These are phyloP conservation scores for Mustela nigripes DNA, from an alignment of 2,113 vertebrate species.

Conservation along the genomic window DNA sequence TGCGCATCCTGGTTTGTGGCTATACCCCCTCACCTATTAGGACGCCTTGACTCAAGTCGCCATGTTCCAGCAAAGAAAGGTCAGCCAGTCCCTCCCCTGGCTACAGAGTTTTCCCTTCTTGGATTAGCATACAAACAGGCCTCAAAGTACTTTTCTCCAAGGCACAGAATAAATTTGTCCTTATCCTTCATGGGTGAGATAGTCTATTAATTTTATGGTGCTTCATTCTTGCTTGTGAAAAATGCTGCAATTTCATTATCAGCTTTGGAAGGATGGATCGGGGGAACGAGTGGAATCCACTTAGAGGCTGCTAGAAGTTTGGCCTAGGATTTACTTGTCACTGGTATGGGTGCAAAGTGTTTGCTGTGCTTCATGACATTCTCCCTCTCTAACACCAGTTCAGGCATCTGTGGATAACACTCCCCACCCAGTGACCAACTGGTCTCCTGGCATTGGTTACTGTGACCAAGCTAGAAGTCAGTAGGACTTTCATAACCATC, in stretches of 20 bases:
- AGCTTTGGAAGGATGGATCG: neutral
- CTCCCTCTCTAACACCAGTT: neutral
- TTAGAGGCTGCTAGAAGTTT: slow-evolving; percentile 66
- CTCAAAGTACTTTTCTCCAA: slow-evolving; percentile 11
- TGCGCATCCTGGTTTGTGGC: neutral
- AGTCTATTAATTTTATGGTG: neutral
- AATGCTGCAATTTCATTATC: slow-evolving; percentile 46
- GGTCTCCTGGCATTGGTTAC: neutral
- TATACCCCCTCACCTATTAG: neutral
- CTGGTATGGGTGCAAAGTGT: neutral
- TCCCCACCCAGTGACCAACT: slow-evolving; percentile 45
- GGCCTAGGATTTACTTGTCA: neutral
- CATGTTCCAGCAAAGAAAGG: neutral
- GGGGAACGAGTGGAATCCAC: neutral
- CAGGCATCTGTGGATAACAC: slow-evolving; percentile 48
- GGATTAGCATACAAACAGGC: neutral
- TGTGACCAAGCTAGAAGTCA: slow-evolving; percentile 51
- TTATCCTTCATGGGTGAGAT: neutral
- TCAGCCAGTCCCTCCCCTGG: neutral
- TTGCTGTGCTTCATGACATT: neutral
- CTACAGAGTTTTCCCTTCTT: neutral
- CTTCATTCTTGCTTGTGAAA: slow-evolving; percentile 29
- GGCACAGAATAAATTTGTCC: neutral
- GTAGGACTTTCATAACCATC: neutral
- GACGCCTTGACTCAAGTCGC: neutral